These are phyloP conservation scores for Enteromius trimaculatus DNA, from an alignment of 2,797 vertebrate species.

Conservation along the genomic window DNA sequence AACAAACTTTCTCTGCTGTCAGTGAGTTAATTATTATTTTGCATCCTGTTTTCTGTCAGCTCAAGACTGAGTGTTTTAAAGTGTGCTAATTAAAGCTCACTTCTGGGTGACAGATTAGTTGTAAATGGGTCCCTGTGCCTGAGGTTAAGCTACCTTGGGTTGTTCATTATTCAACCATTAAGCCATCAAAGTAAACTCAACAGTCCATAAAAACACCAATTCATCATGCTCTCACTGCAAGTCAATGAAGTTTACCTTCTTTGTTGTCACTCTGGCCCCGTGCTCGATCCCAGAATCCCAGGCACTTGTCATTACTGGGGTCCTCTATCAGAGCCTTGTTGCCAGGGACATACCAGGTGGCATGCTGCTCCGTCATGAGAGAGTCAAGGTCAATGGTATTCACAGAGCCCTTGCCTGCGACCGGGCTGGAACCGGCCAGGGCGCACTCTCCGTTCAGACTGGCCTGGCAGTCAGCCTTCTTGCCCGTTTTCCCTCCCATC, in stretches of 20 bases:
- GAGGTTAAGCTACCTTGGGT: conserved; percentile 63
- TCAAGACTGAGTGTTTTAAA: conserved; percentile 58
- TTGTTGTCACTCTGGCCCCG: conserved; percentile 92
- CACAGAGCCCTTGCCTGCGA: conserved; percentile 90
- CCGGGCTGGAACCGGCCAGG: conserved; percentile 92
- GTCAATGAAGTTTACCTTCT: conserved; percentile 89
- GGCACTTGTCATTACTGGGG: conserved; percentile 92
- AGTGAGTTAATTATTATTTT: conserved; percentile 43
- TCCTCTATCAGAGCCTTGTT: conserved; percentile 97
- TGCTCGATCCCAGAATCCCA: conserved; percentile 96
- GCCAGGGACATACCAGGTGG: conserved; percentile 95
- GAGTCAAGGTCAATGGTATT: conserved; percentile 99
- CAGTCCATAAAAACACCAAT: conserved; percentile 61
- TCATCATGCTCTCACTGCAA: conserved; percentile 62
- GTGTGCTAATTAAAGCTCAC: conserved; percentile 62
- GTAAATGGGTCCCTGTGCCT: conserved; percentile 58
- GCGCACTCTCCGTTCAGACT: conserved; percentile 89
- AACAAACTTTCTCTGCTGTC: conserved; percentile 39
- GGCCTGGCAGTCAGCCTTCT: conserved; percentile 84
- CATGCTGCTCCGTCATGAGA: conserved; percentile 98
- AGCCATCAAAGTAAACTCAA: conserved; percentile 53
- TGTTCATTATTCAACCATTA: conserved; percentile 63
- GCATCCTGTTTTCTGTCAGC: conserved; percentile 56
- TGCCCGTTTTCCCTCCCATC: conserved; percentile 89
- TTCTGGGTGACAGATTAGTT: conserved; percentile 68